Conservation (phyloP, 2,113 vertebrate genomes). For the Megaleporinus macrocephalus region DNA sequence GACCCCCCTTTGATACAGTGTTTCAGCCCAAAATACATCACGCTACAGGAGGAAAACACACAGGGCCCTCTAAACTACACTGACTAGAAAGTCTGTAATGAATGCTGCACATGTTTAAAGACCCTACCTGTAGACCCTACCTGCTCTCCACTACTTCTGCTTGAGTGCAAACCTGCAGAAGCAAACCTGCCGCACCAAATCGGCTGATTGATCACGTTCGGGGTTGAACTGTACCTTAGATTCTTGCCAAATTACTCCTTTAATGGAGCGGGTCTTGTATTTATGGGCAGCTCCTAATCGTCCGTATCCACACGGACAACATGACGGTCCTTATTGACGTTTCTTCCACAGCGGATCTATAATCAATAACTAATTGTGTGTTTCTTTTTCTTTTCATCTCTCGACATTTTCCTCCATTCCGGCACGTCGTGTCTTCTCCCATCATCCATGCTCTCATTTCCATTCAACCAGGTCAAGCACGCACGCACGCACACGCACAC, state of each 20-base stretch:
- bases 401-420: background rate
- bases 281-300: background rate
- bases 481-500: background rate
- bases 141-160: too few relatives aligned
- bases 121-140: too few relatives aligned
- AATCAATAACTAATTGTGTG: slow-evolving; percentile 36
- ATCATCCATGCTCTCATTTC: slow-evolving; percentile 24
- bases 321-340: background rate
- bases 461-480: background rate
- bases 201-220: too few relatives aligned
- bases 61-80: too few relatives aligned
- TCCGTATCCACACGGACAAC: background rate
- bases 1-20: too few relatives aligned
- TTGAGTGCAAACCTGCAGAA: too few relatives aligned
- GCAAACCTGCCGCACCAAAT: too few relatives aligned
- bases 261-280: background rate
- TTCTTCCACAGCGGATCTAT: background rate
- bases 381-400: background rate
- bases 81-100: too few relatives aligned
- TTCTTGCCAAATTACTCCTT: background rate
- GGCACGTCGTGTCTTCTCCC: background rate
- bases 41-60: too few relatives aligned
- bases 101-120: too few relatives aligned
- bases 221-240: too few relatives aligned
- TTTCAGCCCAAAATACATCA: too few relatives aligned